Conservation (phyloP, 2,113 vertebrate species). For the Callipepla californica region DNA sequence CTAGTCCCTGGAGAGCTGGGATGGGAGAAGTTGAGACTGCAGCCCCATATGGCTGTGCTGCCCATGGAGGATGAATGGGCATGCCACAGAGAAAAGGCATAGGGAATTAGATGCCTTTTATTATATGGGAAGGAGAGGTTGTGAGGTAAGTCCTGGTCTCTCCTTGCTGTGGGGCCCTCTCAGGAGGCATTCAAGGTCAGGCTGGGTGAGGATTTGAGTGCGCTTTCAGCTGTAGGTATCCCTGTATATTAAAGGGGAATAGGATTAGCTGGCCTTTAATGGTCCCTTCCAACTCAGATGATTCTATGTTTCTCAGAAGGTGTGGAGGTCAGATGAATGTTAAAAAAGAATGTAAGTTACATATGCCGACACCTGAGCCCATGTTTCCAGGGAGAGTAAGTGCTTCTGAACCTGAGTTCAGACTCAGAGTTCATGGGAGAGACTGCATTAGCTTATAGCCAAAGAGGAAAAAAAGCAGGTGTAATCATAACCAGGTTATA, state of each 20-base stretch:
- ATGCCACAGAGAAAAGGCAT: neutral
- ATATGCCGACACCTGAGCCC: neutral
- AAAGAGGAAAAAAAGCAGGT: neutral
- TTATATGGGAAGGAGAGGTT: neutral
- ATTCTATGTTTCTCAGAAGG: neutral
- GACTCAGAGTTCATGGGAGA: neutral
- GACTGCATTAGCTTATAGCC: neutral
- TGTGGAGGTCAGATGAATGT: rapidly evolving
- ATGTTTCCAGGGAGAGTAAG: neutral
- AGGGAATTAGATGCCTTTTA: neutral
- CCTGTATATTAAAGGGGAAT: too few relatives aligned
- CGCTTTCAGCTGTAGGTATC: too few relatives aligned
- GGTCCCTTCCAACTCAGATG: too few relatives aligned
- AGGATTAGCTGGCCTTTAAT: too few relatives aligned
- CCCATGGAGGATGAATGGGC: neutral
- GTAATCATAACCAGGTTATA: constrained; percentile 33
- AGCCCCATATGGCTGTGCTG: neutral
- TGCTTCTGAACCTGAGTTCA: neutral
- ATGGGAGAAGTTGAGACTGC: neutral
- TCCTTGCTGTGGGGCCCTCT: neutral
- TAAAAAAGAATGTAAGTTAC: neutral
- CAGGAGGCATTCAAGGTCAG: neutral
- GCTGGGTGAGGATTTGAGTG: too few relatives aligned
- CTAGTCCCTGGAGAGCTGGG: neutral
- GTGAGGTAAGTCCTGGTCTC: neutral